Conservation (phyloP, 2,888 invertebrate species). For the Drosophila meridionalis region DNA sequence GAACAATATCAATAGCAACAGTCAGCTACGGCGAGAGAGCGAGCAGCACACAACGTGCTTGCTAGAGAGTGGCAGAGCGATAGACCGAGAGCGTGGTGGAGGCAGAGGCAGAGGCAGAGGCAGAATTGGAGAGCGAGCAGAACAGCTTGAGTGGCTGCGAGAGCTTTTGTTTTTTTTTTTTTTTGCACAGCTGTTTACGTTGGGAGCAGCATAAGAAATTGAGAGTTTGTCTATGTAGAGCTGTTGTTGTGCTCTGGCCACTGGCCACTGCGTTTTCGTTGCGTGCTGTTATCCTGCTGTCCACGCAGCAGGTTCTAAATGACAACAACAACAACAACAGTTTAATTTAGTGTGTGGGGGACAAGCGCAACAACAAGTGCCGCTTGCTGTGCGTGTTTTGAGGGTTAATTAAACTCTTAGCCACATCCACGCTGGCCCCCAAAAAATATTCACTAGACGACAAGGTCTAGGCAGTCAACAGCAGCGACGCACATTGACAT, state of each 20-base stretch:
- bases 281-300: conserved; percentile 20
- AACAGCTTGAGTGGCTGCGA: conserved; percentile 20
- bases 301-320: conserved; percentile 11
- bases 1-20: conserved; percentile 35
- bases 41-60: conserved; percentile 39
- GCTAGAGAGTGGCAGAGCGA: not conserved
- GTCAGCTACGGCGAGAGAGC: conserved; percentile 12
- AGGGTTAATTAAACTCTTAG: conserved; percentile 45
- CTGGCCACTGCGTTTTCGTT: not conserved
- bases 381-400: conserved; percentile 28
- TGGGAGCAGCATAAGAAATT: not conserved
- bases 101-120: not conserved
- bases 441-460: conserved; percentile 22
- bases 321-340: conserved; percentile 5
- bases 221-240: not conserved
- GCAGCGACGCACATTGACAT: conserved; percentile 47
- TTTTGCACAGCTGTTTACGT: conserved; percentile 52
- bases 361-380: conserved; percentile 61
- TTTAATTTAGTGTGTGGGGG: conserved; percentile 6
- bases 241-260: not conserved
- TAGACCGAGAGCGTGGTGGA: conserved; percentile 9
- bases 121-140: conserved; percentile 6
- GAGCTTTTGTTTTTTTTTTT: conserved; percentile 23
- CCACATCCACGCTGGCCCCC: conserved; percentile 16
- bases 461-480: conserved; percentile 47